Base-by-base conservation (phyloP, 1,140 invertebrate species). In the Megalopta genalis region DNA sequence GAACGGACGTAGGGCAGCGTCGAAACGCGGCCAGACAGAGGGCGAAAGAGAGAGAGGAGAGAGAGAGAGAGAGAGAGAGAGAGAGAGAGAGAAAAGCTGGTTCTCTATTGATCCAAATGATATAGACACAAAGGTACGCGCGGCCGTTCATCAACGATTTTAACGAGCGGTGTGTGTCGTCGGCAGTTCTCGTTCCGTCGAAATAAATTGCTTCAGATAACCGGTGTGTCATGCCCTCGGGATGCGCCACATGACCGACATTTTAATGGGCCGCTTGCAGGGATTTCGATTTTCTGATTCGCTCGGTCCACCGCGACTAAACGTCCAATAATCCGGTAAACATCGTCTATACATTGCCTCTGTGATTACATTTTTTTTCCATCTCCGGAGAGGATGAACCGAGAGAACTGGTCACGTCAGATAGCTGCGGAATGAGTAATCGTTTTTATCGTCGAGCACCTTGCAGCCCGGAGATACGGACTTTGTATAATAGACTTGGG, bases 91-190 rank as follows among this genome's bases (percentile, higher is more conserved):
- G 62, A n/a, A n/a, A 25, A n/a, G 42, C 46, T 77, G 32, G 62
- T 52, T 70, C 66, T 78, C 76, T 78, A 78, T 78, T 78, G 76
- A 78, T 78, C 76, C 69, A 64, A 72, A 78, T 78, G 69, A 78
- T 78, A 78, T 68, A 72, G 76, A 78, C 68, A 78, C 76, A 72
- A 78, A 78, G 76, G 69, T 78, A 78, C 39, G 37, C 25, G 64
- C 60, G 68, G 60, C 21, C 25, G 60, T 78, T 72, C 68, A 42
- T 71, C 68, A 64, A 78, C 76, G 76, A 78, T 78, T 78, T 78
- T 78, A 78, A 78, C 76, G 69, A 78, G 76, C 76, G 46, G 32
- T 77, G 76, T 77, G 68, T 72, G 76, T 78, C 76, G 68, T 72
- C 76, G 68, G 68, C 76, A 64, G 69, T 69, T 65, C 76, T 78